These are phyloP conservation scores for Crossaster papposus DNA, from an alignment of 53 echinoderm and acorn worm genomes.

Conservation along the genomic window DNA sequence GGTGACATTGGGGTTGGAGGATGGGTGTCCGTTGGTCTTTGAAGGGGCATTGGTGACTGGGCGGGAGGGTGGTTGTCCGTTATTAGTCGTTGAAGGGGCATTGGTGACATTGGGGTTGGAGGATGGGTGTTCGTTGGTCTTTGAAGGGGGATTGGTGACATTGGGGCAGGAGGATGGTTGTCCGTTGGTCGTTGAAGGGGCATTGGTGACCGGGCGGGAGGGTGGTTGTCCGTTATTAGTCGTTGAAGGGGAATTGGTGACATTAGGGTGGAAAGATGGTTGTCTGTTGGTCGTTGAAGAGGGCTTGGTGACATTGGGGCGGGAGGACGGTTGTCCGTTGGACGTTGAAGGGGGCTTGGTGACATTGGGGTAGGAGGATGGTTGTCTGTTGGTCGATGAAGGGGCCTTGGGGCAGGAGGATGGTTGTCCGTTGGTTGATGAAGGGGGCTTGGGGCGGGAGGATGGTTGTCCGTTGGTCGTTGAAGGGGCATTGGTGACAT, in stretches of 20 bases:
- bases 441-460: not conserved
- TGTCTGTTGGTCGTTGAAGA: not conserved
- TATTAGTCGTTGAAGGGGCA: not conserved
- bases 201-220: not conserved
- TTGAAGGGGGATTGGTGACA: not conserved
- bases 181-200: conserved; percentile 5
- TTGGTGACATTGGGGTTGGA: conserved; percentile 10
- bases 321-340: not conserved
- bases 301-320: not conserved
- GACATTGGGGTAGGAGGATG: not conserved
- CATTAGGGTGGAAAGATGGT: conserved; percentile 4
- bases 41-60: not conserved
- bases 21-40: not conserved
- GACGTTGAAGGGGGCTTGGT: not conserved
- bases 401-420: conserved; percentile 1
- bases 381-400: not conserved
- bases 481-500: not conserved
- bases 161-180: conserved; percentile 20
- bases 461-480: conserved; percentile 25
- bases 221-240: conserved; percentile 15
- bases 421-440: not conserved
- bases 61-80: not conserved
- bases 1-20: not conserved
- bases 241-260: conserved; percentile 6
- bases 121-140: not conserved